Evolutionary conservation across 2,888 invertebrate species (phyloP).

Genomic region (Epistrophe eligans): DNA sequence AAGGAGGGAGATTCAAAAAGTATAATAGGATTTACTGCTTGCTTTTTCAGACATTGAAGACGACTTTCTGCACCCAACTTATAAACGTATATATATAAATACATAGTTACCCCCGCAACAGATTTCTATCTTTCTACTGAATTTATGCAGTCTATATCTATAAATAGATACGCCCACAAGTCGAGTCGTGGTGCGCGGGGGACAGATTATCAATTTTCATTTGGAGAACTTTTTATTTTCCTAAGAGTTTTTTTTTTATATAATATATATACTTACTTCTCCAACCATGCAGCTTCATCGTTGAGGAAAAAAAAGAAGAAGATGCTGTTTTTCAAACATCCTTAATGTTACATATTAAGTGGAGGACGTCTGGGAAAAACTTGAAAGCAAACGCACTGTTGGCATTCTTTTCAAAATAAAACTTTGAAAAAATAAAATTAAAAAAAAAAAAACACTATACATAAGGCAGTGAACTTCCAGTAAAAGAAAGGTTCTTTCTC

Average conservation of each 20-base stretch:
- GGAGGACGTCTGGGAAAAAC: slow-evolving; percentile 54
- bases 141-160: slow-evolving; percentile 38
- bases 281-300: slow-evolving; percentile 22
- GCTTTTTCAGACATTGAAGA: slow-evolving; percentile 33
- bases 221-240: slow-evolving; percentile 40
- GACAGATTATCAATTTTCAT: slow-evolving; percentile 74
- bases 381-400: slow-evolving; percentile 58
- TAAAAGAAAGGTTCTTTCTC: background rate
- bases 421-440: slow-evolving; percentile 3
- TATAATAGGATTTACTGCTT: slow-evolving; percentile 68
- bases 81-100: background rate
- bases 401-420: slow-evolving; percentile 47
- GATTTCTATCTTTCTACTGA: slow-evolving; percentile 53
- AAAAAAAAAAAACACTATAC: slow-evolving; percentile 56
- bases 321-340: slow-evolving; percentile 44
- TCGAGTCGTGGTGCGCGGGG: background rate
- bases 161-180: background rate
- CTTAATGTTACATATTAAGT: slow-evolving; percentile 64
- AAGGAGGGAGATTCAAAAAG: slow-evolving; percentile 51
- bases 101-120: slow-evolving; percentile 42
- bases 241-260: slow-evolving; percentile 52
- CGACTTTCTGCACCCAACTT: slow-evolving; percentile 40
- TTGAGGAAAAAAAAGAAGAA: slow-evolving; percentile 10
- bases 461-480: slow-evolving; percentile 63
- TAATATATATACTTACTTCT: slow-evolving; percentile 55